Percentiles rank a stretch among this genome's conserved stretches.
phyloP scores from a whole-genome alignment of 1,140 invertebrate genomes.

The Trichomalopsis sarcophagae region DNA sequence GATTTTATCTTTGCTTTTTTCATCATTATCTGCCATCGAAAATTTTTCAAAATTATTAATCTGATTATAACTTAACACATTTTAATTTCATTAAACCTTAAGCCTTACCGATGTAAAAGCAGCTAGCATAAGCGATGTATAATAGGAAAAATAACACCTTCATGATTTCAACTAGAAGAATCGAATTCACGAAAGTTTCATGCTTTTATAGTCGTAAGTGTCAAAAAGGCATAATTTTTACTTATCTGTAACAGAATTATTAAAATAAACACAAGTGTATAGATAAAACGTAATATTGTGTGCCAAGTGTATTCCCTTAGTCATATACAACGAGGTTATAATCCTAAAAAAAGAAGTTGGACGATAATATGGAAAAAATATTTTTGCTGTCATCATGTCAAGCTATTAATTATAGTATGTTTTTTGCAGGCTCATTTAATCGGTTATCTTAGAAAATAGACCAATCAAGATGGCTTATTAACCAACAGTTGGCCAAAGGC shows the following conservation, averaged over 20 bases:
- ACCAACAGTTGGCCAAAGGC: no score
- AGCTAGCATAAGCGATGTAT: background rate
- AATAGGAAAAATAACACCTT: background rate
- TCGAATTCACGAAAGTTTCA: background rate
- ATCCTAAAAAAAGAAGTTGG: no score
- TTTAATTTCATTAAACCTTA: background rate
- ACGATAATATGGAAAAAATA: no score
- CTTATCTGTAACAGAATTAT: background rate
- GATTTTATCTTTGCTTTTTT: constrained; percentile 10
- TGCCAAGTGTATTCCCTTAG: no score
- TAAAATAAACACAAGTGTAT: constrained; percentile 5
- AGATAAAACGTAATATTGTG: background rate
- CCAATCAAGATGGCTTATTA: no score
- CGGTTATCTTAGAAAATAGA: no score
- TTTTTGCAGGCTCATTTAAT: no score
- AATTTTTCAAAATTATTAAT: background rate
- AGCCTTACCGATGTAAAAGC: background rate
- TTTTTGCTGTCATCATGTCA: no score
- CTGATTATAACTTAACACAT: background rate
- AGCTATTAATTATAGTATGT: no score
- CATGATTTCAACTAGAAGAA: background rate
- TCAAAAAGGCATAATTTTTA: background rate
- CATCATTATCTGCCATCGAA: background rate
- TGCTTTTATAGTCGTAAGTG: background rate
- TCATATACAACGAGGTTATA: no score